Evolutionary conservation across 2,797 vertebrate species (phyloP).

Genomic region (Natrix natrix): DNA sequence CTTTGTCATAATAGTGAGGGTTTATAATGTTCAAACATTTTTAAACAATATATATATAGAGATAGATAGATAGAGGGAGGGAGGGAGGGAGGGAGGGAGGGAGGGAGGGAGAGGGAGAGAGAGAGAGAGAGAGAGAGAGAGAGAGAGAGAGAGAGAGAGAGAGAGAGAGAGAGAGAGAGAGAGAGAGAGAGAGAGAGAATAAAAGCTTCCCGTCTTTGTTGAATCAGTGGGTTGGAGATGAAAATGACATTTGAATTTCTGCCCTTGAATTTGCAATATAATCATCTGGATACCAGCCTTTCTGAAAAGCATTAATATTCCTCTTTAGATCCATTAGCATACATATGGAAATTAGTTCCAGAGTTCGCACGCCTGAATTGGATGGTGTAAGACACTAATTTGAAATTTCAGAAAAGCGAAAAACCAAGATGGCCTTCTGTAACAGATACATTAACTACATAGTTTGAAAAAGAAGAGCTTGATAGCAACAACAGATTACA

Average conservation of each 20-base stretch:
- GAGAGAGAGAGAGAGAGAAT: not conserved
- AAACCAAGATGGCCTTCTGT: slow-evolving; percentile 36
- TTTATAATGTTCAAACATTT: not conserved
- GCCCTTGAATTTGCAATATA: slow-evolving; percentile 35
- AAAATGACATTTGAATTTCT: not conserved
- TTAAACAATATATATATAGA: not conserved
- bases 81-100: too few relatives aligned
- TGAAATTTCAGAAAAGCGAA: slow-evolving; percentile 32
- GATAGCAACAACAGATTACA: slow-evolving; percentile 8
- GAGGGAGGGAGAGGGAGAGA: too few relatives aligned
- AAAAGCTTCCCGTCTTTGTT: not conserved
- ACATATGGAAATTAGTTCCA: slow-evolving; percentile 30
- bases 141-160: too few relatives aligned
- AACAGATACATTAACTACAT: not conserved
- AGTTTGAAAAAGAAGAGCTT: slow-evolving; percentile 5
- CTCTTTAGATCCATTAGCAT: slow-evolving; percentile 45
- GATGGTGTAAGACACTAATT: slow-evolving; percentile 24
- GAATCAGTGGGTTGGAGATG: not conserved
- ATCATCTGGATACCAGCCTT: slow-evolving; percentile 38
- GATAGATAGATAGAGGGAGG: too few relatives aligned
- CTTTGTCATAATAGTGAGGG: not conserved
- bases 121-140: too few relatives aligned
- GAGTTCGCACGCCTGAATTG: slow-evolving; percentile 32
- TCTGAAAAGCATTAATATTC: slow-evolving; percentile 32
- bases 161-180: too few relatives aligned